Conservation (phyloP, 1,140 invertebrate genomes). For the Diachasma alloeum region DNA sequence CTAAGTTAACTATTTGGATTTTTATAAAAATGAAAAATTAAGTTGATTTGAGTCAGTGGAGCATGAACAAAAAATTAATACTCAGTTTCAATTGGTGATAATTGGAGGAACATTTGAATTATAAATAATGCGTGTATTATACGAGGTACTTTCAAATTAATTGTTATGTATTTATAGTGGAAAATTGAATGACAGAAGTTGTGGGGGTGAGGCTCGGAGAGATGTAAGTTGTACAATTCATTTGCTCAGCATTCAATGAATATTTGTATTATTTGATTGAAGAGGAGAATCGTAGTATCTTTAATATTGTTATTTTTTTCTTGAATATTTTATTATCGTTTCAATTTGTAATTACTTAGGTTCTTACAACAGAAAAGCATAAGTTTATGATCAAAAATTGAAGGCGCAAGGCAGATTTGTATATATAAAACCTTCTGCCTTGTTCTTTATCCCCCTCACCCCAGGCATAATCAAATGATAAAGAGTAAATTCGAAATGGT, state of each 20-base stretch:
- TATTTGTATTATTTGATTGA: background rate
- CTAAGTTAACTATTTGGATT: background rate
- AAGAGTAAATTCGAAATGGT: background rate
- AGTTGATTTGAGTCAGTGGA: background rate
- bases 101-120: conserved; percentile 1
- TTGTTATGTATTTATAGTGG: conserved; percentile 48
- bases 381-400: background rate
- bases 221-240: background rate
- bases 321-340: conserved; percentile 1
- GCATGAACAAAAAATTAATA: background rate
- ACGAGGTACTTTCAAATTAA: conserved; percentile 57
- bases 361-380: background rate
- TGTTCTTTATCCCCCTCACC: background rate
- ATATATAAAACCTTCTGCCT: background rate
- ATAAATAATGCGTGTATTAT: conserved; percentile 57
- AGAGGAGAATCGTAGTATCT: background rate
- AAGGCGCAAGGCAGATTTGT: background rate
- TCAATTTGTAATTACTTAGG: background rate
- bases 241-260: background rate
- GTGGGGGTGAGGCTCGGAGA: background rate
- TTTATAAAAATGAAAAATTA: background rate
- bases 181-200: background rate
- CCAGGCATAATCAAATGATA: background rate
- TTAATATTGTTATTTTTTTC: background rate
- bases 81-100: background rate